Evolutionary conservation across 2,888 invertebrate genomes (phyloP).

Genomic region (Aleiodes testaceus): DNA sequence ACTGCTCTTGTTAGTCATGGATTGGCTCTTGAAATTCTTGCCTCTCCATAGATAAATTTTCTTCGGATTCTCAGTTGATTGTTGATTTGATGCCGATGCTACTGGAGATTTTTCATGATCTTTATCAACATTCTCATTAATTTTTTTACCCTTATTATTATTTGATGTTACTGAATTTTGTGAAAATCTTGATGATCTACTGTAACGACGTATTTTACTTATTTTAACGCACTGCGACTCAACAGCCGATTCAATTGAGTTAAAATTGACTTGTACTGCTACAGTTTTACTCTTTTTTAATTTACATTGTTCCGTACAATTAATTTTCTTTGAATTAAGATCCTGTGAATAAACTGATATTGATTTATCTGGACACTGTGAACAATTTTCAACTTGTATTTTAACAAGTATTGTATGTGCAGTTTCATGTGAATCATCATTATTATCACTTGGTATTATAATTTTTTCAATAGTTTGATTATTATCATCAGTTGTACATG

Average conservation of each 20-base stretch:
- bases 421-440: slow-evolving; percentile 43
- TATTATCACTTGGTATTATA: slow-evolving; percentile 13
- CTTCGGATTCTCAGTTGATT: slow-evolving; percentile 7
- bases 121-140: slow-evolving; percentile 36
- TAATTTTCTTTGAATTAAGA: slow-evolving; percentile 50
- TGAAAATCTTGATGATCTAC: slow-evolving; percentile 51
- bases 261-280: slow-evolving; percentile 59
- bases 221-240: slow-evolving; percentile 55
- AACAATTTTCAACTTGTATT: slow-evolving; percentile 63
- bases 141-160: slow-evolving; percentile 50
- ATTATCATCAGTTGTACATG: slow-evolving; percentile 34
- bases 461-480: slow-evolving; percentile 35
- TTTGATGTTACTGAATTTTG: slow-evolving; percentile 45
- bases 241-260: slow-evolving; percentile 56
- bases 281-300: slow-evolving; percentile 51
- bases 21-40: slow-evolving; percentile 54
- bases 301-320: slow-evolving; percentile 50
- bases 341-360: slow-evolving; percentile 54
- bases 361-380: slow-evolving; percentile 56
- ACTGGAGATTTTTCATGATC: slow-evolving; percentile 38
- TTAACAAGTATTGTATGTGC: slow-evolving; percentile 57
- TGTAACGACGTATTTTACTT: slow-evolving; percentile 54
- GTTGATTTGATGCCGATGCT: slow-evolving; percentile 48
- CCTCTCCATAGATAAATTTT: slow-evolving; percentile 60
- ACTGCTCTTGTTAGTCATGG: slow-evolving; percentile 51